phyloP scores from a whole-genome alignment of 2,797 vertebrate species.

The Chelmon rostratus region DNA sequence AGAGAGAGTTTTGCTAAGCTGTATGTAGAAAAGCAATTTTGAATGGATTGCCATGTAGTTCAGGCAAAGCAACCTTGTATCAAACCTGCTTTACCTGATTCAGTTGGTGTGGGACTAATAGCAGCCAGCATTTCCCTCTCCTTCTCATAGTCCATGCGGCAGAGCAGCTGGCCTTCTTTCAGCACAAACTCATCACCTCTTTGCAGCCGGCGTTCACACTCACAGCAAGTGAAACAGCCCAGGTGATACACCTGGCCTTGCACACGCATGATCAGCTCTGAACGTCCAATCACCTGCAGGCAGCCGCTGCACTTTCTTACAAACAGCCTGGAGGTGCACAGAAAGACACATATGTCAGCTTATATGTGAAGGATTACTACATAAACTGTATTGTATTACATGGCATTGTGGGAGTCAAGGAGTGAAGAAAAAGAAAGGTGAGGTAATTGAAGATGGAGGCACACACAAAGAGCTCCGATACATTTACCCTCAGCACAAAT shows the following conservation, averaged over 20 bases:
- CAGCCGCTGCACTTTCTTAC: constrained; percentile 93
- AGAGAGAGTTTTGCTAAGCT: background rate
- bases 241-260: constrained; percentile 93
- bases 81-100: constrained; percentile 85
- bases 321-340: constrained; percentile 86
- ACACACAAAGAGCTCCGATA: constrained; percentile 51
- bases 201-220: constrained; percentile 92
- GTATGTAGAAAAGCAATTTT: background rate
- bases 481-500: constrained; percentile 65
- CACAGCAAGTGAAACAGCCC: constrained; percentile 94
- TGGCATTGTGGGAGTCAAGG: constrained; percentile 21
- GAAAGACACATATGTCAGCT: constrained; percentile 24
- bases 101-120: constrained; percentile 91
- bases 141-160: constrained; percentile 93
- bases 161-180: constrained; percentile 94
- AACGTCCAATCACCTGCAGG: constrained; percentile 90
- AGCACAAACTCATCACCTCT: constrained; percentile 94
- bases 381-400: constrained; percentile 14
- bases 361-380: constrained; percentile 14
- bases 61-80: background rate
- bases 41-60: background rate
- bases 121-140: constrained; percentile 93
- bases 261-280: constrained; percentile 93
- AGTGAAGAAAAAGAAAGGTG: constrained; percentile 33
- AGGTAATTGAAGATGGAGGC: constrained; percentile 64